Evolutionary conservation across 2,888 invertebrate species (phyloP), one percentile per base, ranked within the genome.

Genomic region (Rhabditoides inermis): DNA sequence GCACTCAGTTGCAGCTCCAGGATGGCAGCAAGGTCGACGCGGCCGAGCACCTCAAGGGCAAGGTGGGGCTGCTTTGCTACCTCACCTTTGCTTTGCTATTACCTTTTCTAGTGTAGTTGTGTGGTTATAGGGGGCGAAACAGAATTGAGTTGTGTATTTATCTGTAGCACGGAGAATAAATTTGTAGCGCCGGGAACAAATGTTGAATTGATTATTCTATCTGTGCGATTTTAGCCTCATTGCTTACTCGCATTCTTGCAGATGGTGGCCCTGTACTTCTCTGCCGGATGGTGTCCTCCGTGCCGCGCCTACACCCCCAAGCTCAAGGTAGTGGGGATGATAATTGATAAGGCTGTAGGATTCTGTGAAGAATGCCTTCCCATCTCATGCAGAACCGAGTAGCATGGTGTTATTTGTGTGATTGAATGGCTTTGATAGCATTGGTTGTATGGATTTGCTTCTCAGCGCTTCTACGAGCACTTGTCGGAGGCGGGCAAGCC

Each of bases 211-310:
- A 15, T 36, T n/a, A 20, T 30, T 27, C 18, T 23, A 25, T 23
- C 15, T 23, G 18, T 23, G 23, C 15, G 10, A 6, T 6, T n/a
- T n/a, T 12, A 18, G 6, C 18, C 39, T n/a, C 6, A 28, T 45
- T 6, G 23, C 15, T 15, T 5, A 45, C 27, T 7, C 7, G 6
- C 18, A 23, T 15, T 3, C 3, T 50, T 55, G 18, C 50, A 71
- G 59, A 70, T 79, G 15, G 71, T 80, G 27, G 81, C 78, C 4
- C 69, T 81, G 20, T 81, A 82, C 68, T 82, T 82, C 68, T 81
- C 81, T 1, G 81, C 81, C 18, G 78, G 79, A 47, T 82, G 81
- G 81, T 81, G 81, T 45, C 70, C 70, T 3, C 73, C 73, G n/a
- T 73, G 73, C 63, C 65, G 72, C 35, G 55, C 57, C 15, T 73